These are phyloP conservation scores for Acanthopagrus latus DNA, from an alignment of 2,797 vertebrate species.

Conservation along the genomic window DNA sequence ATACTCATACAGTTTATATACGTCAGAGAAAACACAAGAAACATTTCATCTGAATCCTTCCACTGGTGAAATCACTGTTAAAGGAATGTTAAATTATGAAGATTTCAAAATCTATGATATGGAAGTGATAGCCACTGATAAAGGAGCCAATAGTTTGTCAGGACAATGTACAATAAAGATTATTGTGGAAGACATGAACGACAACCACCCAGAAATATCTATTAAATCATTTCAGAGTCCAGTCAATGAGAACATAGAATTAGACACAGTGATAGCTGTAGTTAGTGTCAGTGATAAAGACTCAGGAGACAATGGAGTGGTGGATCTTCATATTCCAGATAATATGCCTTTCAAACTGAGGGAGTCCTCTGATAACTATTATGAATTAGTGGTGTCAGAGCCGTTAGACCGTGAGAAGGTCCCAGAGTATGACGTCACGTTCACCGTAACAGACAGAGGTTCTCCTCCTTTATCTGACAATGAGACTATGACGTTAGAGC, in stretches of 20 bases:
- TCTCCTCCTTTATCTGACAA: conserved; percentile 73
- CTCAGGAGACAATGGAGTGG: conserved; percentile 77
- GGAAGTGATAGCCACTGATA: conserved; percentile 83
- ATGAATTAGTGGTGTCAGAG: conserved; percentile 75
- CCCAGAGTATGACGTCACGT: conserved; percentile 77
- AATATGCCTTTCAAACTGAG: conserved; percentile 77
- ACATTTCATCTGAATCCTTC: conserved; percentile 76
- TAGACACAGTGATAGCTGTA: conserved; percentile 80
- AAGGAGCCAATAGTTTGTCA: conserved; percentile 71
- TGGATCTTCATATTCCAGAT: conserved; percentile 70
- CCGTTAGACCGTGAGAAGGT: conserved; percentile 76
- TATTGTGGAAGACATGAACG: conserved; percentile 79
- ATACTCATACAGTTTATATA: no score
- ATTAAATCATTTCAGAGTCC: conserved; percentile 51
- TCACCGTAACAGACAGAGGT: conserved; percentile 80
- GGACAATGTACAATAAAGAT: conserved; percentile 80
- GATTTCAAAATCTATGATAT: conserved; percentile 85
- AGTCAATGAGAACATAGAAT: conserved; percentile 15
- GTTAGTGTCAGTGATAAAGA: conserved; percentile 80
- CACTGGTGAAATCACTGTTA: conserved; percentile 85
- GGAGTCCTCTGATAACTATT: conserved; percentile 78
- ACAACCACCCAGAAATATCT: conserved; percentile 78
- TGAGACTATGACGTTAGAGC: conserved; percentile 68
- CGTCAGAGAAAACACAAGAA: conserved; percentile 32
- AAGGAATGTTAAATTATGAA: conserved; percentile 82